Percentiles rank a stretch among this genome's conserved stretches.
phyloP scores from a whole-genome alignment of 2,113 vertebrate species.

The Cranoglanis bouderius region DNA sequence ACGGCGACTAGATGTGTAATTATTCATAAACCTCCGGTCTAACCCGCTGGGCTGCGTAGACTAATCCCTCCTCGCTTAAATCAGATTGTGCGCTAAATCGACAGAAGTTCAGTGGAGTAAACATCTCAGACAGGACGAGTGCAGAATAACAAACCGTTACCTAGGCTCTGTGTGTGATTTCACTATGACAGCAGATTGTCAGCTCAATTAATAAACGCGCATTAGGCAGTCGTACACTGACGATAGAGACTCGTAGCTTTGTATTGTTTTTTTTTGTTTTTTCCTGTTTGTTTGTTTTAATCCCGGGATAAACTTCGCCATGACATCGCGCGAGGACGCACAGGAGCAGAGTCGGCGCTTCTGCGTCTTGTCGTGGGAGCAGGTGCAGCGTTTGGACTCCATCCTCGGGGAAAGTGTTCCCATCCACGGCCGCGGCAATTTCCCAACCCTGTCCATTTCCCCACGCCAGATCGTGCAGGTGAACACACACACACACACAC shows the following conservation, averaged over 20 bases:
- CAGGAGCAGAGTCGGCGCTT: conserved; percentile 77
- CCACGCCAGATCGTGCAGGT: conserved; percentile 76
- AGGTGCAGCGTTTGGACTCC: conserved; percentile 87
- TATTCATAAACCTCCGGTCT: conserved; percentile 52
- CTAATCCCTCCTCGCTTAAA: conserved; percentile 62
- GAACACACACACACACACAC: neutral
- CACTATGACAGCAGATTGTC: neutral
- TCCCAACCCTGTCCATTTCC: conserved; percentile 89
- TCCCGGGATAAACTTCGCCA: conserved; percentile 54
- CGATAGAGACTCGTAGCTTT: neutral
- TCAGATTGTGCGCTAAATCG: conserved; percentile 33
- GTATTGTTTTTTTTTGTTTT: neutral
- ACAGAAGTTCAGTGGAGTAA: conserved; percentile 26
- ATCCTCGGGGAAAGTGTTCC: conserved; percentile 89
- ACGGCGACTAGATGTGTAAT: conserved; percentile 24
- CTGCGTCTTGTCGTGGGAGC: conserved; percentile 86
- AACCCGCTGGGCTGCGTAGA: conserved; percentile 57
- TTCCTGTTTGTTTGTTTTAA: no score
- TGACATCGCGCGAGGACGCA: conserved; percentile 67
- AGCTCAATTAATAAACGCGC: neutral
- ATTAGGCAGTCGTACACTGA: neutral
- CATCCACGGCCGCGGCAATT: conserved; percentile 93
- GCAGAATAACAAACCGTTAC: no score
- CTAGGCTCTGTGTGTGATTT: no score
- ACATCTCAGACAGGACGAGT: conserved; percentile 8